Conservation (phyloP, 2,113 vertebrate genomes). For the Tautogolabrus adspersus region DNA sequence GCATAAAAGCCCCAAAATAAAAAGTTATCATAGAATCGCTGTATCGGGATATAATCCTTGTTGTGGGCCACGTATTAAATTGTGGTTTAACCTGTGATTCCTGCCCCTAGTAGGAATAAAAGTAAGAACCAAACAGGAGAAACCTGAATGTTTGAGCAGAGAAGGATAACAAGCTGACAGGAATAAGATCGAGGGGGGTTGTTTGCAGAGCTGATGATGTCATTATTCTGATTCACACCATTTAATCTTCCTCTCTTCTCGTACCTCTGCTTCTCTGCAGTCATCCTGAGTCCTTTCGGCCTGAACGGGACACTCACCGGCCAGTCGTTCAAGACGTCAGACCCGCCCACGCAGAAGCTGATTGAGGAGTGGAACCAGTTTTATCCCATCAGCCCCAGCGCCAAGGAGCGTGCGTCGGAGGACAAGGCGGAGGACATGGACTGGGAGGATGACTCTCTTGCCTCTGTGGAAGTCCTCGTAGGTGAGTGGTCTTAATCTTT, state of each 20-base stretch:
- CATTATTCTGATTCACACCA: not conserved
- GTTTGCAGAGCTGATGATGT: not conserved
- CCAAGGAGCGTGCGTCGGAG: constrained; percentile 88
- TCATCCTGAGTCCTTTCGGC: constrained; percentile 98
- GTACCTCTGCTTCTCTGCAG: constrained; percentile 69
- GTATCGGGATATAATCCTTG: too few species aligned
- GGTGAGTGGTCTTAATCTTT: constrained; percentile 82
- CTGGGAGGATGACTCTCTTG: constrained; percentile 98
- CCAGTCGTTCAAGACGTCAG: constrained; percentile 98
- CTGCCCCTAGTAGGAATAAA: too few species aligned
- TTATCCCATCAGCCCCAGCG: constrained; percentile 93
- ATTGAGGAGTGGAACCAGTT: constrained; percentile 99
- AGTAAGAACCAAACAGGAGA: too few species aligned
- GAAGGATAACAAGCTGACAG: not conserved
- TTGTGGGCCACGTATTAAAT: too few species aligned
- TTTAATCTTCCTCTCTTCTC: not conserved
- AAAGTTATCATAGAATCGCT: too few species aligned
- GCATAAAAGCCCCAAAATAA: too few species aligned
- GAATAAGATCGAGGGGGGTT: not conserved
- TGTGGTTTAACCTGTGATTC: too few species aligned
- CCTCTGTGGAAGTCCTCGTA: constrained; percentile 98
- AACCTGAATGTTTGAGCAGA: not conserved
- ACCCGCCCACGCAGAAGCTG: constrained; percentile 95
- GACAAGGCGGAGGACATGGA: constrained; percentile 95
- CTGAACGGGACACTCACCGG: constrained; percentile 97